Conservation (phyloP, 2,888 invertebrate species). For the Diaprepes abbreviatus region DNA sequence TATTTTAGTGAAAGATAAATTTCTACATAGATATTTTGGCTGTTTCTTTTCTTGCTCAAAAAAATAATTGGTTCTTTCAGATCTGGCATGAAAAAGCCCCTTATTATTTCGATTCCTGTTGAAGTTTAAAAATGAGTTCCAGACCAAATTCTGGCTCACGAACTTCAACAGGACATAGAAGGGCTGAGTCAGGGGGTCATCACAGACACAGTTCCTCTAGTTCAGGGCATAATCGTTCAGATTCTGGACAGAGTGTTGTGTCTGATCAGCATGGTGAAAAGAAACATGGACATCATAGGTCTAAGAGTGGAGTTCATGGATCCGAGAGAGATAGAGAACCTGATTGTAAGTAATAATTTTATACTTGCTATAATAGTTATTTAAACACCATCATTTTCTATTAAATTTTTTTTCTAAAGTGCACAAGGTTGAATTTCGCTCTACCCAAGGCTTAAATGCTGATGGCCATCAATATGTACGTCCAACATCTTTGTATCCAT, state of each 20-base stretch:
- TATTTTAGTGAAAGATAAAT: too few species aligned
- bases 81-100: slow-evolving; percentile 8
- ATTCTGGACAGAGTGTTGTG: slow-evolving; percentile 64
- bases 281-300: slow-evolving; percentile 63
- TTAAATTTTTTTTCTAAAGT: slow-evolving; percentile 55
- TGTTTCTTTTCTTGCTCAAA: too few species aligned
- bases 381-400: too few species aligned
- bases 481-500: slow-evolving; percentile 65
- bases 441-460: slow-evolving; percentile 55
- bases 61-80: slow-evolving; percentile 8
- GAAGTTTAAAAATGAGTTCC: slow-evolving; percentile 57
- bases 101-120: slow-evolving; percentile 17
- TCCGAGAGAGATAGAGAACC: slow-evolving; percentile 57
- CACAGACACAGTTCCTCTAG: slow-evolving; percentile 60
- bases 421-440: slow-evolving; percentile 61
- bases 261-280: slow-evolving; percentile 58
- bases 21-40: too few species aligned
- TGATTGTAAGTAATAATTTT: slow-evolving; percentile 58
- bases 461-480: slow-evolving; percentile 57
- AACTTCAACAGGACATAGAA: slow-evolving; percentile 59
- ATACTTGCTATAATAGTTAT: too few species aligned
- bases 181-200: slow-evolving; percentile 61
- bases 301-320: slow-evolving; percentile 64
- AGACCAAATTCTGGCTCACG: slow-evolving; percentile 59
- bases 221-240: slow-evolving; percentile 60